Base-by-base conservation (phyloP, 2,888 invertebrate species). In the Cheilosia vulpina region DNA sequence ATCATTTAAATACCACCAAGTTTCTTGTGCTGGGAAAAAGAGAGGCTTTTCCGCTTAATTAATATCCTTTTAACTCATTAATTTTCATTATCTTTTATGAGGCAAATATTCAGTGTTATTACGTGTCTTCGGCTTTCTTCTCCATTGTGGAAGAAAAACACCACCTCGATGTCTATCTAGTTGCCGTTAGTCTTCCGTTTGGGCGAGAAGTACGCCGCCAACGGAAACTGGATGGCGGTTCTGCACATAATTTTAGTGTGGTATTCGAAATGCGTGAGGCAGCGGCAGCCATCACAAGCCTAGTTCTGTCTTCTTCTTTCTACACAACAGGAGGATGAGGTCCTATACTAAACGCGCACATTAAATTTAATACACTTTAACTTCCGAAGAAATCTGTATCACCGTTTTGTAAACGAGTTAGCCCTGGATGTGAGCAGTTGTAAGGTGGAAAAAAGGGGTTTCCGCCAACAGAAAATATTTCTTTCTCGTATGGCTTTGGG, bases 21-120 rank as follows among this genome's bases (percentile, higher is more conserved):
- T 50, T 27, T 66, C 55, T 21, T 58, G 4, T 31, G 41, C 45
- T 53, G 58, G 52, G 13, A 69, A 77, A 55, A 71, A 53, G 69
- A 71, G 71, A 65, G 78, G 78, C 66, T 66, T 66, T 82, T 82
- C 53, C 72, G 68, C 68, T 81, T 76, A 82, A 82, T 82, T 76
- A 81, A 76, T 82, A 82, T 69, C 55, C 65, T 62, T 75, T 75
- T 81, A 75, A 75, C 68, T 81, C 81, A 81, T 81, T 81, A 81
- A 81, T 75, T 81, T 81, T 63, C 71, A 71, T 82, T 82, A 65
- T 68, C 73, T 73, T 73, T 79, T 77, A 55, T 82, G 69, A 71
- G 66, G 55, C 77, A 68, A 62, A 75, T 72, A 75, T 75, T 80
- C 78, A 71, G 63, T 79, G 69, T 69, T 78, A 78, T 75, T 80